Conservation (phyloP, 2,888 invertebrate genomes). For the Sinotaia quadrata region DNA sequence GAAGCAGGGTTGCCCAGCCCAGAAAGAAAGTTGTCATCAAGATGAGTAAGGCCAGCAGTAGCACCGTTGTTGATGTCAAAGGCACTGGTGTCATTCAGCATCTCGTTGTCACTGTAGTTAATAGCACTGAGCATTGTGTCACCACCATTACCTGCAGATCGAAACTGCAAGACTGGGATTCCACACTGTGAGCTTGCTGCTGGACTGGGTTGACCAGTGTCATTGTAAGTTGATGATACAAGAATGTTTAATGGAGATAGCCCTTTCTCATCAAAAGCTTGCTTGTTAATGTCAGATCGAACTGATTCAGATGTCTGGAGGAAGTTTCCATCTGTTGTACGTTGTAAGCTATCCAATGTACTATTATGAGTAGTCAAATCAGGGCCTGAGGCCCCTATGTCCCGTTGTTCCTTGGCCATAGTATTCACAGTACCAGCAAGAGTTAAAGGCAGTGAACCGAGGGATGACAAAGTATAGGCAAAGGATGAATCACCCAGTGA, state of each 20-base stretch:
- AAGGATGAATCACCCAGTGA: conserved; percentile 16
- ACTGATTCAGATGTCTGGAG: conserved; percentile 18
- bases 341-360: conserved; percentile 13
- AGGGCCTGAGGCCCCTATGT: conserved; percentile 6
- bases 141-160: conserved; percentile 59
- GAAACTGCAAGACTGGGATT: conserved; percentile 49
- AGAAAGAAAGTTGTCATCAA: conserved; percentile 66
- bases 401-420: conserved; percentile 27
- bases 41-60: conserved; percentile 54
- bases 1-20: conserved; percentile 58
- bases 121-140: conserved; percentile 72
- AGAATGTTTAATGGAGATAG: conserved; percentile 41
- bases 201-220: conserved; percentile 63
- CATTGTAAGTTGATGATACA: conserved; percentile 36
- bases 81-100: conserved; percentile 67
- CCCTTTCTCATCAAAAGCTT: conserved; percentile 20
- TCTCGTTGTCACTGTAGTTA: conserved; percentile 69
- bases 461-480: conserved; percentile 18
- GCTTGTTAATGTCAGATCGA: conserved; percentile 16
- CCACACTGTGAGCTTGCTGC: conserved; percentile 51
- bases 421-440: conserved; percentile 15
- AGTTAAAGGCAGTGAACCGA: conserved; percentile 15
- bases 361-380: conserved; percentile 13
- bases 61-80: conserved; percentile 63
- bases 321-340: conserved; percentile 21